These are phyloP conservation scores for Siphamia tubifer DNA, from an alignment of 2,113 vertebrate genomes.

Conservation along the genomic window DNA sequence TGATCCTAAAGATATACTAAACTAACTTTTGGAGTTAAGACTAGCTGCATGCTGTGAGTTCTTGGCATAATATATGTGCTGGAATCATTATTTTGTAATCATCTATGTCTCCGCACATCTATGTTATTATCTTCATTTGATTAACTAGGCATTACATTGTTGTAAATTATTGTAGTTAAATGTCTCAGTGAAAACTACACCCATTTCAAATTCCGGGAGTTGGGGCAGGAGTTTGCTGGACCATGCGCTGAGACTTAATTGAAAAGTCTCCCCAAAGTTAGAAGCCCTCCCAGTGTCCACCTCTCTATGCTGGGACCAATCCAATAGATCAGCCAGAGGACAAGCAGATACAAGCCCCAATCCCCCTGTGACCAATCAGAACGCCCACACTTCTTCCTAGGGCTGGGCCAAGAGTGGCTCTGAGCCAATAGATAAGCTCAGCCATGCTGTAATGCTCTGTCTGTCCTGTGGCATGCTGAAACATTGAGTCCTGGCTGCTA, in stretches of 20 bases:
- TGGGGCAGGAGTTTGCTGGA: conserved; percentile 40
- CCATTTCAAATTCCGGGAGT: conserved; percentile 10
- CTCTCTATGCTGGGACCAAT: conserved; percentile 62
- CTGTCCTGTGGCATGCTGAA: conserved; percentile 66
- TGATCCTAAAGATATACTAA: conserved; percentile 15
- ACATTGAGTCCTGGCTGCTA: conserved; percentile 56
- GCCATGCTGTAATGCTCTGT: conserved; percentile 63
- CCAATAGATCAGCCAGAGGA: conserved; percentile 71
- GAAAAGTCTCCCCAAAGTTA: conserved; percentile 47
- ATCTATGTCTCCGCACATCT: background rate
- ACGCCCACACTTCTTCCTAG: conserved; percentile 50
- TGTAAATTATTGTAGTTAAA: conserved; percentile 8
- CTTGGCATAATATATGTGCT: background rate
- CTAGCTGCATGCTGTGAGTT: conserved; percentile 3
- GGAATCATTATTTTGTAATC: conserved; percentile 8
- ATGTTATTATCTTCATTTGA: conserved; percentile 21
- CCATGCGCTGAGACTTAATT: conserved; percentile 44
- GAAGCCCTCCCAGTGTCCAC: conserved; percentile 55
- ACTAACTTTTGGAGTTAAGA: conserved; percentile 26
- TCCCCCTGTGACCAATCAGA: conserved; percentile 69
- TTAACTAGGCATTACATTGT: conserved; percentile 24
- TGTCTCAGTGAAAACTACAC: background rate
- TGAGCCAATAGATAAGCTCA: conserved; percentile 72
- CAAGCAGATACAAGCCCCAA: conserved; percentile 67
- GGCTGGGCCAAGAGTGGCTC: conserved; percentile 64